Evolutionary conservation across 2,797 vertebrate species (phyloP).

Genomic region (Caiman crocodilus): DNA sequence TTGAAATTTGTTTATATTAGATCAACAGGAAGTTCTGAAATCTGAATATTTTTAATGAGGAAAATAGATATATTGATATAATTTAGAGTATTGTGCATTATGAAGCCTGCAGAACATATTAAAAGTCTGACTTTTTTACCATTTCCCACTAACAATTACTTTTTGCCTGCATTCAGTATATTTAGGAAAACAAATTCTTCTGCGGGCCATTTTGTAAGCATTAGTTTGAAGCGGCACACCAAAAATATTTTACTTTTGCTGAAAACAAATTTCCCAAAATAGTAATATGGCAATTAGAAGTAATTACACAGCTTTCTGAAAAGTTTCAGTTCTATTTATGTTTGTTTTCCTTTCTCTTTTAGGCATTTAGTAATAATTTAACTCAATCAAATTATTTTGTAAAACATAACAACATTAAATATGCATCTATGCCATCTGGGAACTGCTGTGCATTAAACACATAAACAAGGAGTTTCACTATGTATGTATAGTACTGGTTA

Average conservation of each 20-base stretch:
- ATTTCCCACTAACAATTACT: not conserved
- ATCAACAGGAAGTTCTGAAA: not conserved
- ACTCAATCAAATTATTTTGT: conserved; percentile 45
- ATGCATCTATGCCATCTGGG: conserved; percentile 39
- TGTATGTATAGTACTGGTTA: not conserved
- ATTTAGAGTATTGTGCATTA: not conserved
- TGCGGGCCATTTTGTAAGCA: conserved; percentile 14
- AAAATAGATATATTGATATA: not conserved
- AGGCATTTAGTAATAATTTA: conserved; percentile 38
- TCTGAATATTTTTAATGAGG: not conserved
- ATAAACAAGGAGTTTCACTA: not conserved
- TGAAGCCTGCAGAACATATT: not conserved
- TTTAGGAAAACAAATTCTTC: not conserved
- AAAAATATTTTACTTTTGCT: conserved; percentile 17
- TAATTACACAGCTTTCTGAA: conserved; percentile 39
- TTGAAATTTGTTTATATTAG: not conserved
- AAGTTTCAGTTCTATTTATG: not conserved
- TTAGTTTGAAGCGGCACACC: not conserved
- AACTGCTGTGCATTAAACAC: not conserved
- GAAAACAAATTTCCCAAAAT: conserved; percentile 12
- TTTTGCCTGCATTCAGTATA: not conserved
- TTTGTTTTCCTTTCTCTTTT: conserved; percentile 38
- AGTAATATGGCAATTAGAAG: conserved; percentile 19
- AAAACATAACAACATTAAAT: conserved; percentile 41
- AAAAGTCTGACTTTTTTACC: not conserved